Base-by-base conservation (phyloP, 2,888 invertebrate species). In the Lithophane semibrunnea region DNA sequence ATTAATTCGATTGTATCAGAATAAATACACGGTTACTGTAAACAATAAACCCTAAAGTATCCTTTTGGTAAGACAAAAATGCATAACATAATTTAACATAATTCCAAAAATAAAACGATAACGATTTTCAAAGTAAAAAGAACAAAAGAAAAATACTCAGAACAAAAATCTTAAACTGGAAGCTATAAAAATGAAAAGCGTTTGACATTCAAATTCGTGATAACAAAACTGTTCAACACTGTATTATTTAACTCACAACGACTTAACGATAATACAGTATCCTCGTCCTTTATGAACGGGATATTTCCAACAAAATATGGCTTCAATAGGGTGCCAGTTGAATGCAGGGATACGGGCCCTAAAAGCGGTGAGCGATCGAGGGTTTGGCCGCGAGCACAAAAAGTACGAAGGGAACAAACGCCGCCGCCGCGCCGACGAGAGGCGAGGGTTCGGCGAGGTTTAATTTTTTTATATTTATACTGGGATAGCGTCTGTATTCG, bases 321-420 rank as follows among this genome's bases (percentile, higher is more conserved):
- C 91, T 92, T 92, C 92, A 93, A 92, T 91, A 91, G 93, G 92
- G 91, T 91, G 91, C 88, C 88, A 88, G 90, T 91, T 92, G 89
- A 91, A 91, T 88, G 89, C 88, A 88, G 91, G 90, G 90, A 89
- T 89, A 87, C 90, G 88, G 90, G 88, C 91, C 92, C 92, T 90
- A 92, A 92, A 91, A 90, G 89, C 89, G 70, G 81, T 83, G 90
- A 91, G 86, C 89, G 89, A 82, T 88, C 81, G 90, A 88, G 88
- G 90, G 91, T 88, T 88, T 79, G 79, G 86, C 64, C 79, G 68
- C 88, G 79, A 88, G 88, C 87, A 94, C 94, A 95, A 95, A 95
- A 95, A 95, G 93, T 92, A 91, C 80, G 91, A 93, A 94, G 94
- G 94, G 94, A 92, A 91, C 90, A 87, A 90, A 87, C 54, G 80